phyloP scores from a whole-genome alignment of 2,797 vertebrate genomes.

The Falco novaeseelandiae region DNA sequence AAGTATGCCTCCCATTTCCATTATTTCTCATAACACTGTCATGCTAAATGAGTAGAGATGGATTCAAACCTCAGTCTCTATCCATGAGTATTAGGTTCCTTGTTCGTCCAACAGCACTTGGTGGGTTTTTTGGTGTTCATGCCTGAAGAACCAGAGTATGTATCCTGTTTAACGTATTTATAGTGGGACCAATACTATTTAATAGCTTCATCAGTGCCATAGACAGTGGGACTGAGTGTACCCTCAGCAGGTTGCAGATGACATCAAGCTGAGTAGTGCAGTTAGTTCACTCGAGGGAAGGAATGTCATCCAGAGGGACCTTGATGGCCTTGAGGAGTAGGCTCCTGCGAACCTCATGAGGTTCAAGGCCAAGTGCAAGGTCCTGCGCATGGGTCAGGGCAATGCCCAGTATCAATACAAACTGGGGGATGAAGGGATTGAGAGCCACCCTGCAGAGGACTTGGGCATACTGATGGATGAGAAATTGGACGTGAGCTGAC shows the following conservation, averaged over 20 bases:
- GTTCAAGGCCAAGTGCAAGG: background rate
- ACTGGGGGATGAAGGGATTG: background rate
- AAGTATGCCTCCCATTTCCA: constrained; percentile 73
- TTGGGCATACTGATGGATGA: background rate
- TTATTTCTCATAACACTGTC: background rate
- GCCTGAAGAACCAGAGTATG: background rate
- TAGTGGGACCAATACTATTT: background rate
- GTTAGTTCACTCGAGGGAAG: background rate
- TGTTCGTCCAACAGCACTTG: background rate
- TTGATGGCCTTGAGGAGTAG: background rate
- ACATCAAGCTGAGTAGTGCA: background rate
- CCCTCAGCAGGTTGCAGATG: background rate
- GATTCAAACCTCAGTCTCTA: background rate
- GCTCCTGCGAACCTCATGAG: background rate
- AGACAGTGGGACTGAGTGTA: background rate
- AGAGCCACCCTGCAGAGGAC: background rate
- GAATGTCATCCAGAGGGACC: background rate
- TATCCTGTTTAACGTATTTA: background rate
- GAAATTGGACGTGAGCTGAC: fast-evolving
- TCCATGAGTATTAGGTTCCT: background rate
- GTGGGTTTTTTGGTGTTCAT: background rate
- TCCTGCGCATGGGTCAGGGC: background rate
- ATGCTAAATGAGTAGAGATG: background rate
- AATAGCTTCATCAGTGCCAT: background rate
- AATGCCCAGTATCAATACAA: fast-evolving